Conservation (phyloP, 2,797 vertebrate species). For the Tragelaphus oryx region DNA sequence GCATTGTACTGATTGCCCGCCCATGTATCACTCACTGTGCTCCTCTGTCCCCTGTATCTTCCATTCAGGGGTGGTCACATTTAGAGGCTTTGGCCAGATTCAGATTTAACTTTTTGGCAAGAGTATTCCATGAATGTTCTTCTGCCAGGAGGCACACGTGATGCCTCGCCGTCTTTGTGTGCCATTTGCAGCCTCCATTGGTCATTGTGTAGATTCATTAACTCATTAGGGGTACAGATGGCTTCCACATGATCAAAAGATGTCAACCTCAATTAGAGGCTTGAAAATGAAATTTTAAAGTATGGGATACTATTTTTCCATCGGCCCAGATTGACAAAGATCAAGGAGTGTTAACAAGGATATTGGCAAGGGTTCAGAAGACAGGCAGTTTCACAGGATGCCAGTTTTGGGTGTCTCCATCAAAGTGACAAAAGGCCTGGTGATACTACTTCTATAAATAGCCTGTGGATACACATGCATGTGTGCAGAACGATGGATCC, state of each 20-base stretch:
- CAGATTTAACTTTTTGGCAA: background rate
- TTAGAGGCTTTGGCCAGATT: background rate
- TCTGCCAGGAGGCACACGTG: background rate
- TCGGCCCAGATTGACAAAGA: background rate
- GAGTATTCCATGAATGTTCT: background rate
- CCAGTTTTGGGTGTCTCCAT: background rate
- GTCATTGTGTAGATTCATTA: background rate
- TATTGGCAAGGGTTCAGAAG: background rate
- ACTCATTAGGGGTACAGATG: constrained; percentile 26
- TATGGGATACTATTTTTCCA: background rate
- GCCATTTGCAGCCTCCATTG: background rate
- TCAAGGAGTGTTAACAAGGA: background rate
- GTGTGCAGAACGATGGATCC: background rate
- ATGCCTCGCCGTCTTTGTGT: background rate
- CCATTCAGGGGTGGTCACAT: background rate
- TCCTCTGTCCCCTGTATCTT: background rate
- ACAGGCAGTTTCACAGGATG: background rate
- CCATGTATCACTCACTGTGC: background rate
- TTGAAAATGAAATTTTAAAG: constrained; percentile 16
- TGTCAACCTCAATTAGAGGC: constrained; percentile 28
- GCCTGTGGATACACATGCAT: background rate
- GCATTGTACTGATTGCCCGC: background rate
- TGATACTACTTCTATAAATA: background rate
- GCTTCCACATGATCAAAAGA: constrained; percentile 19
- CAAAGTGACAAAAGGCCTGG: background rate